Evolutionary conservation across 2,888 invertebrate species (phyloP).

Genomic region (Panzeria rudis): DNA sequence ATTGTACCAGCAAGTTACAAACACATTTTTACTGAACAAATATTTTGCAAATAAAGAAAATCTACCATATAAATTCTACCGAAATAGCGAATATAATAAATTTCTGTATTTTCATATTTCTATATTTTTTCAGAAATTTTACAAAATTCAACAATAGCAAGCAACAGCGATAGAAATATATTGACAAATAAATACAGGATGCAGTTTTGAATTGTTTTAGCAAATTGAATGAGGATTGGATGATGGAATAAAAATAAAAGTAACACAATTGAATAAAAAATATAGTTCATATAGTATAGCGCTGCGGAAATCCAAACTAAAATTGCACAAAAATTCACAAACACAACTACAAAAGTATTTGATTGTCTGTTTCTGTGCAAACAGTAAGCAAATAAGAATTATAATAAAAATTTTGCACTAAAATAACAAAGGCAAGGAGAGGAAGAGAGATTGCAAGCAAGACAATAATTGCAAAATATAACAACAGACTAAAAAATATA

Average conservation of each 20-base stretch:
- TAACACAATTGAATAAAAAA: constrained; percentile 44
- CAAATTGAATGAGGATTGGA: constrained; percentile 67
- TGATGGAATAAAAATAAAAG: constrained; percentile 37
- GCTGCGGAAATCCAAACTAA: constrained; percentile 58
- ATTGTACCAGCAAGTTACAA: too few relatives aligned
- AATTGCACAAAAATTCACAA: constrained; percentile 46
- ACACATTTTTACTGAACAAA: too few relatives aligned
- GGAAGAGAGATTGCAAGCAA: not conserved
- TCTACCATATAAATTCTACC: too few relatives aligned
- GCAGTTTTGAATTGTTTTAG: constrained; percentile 67
- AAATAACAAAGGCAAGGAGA: constrained; percentile 58
- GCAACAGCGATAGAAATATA: constrained; percentile 29
- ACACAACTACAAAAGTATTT: not conserved
- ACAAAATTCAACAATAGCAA: constrained; percentile 50
- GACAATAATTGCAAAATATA: constrained; percentile 4
- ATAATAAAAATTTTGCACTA: constrained; percentile 59
- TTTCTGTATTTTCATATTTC: not conserved
- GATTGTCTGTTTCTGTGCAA: not conserved
- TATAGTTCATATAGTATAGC: constrained; percentile 16
- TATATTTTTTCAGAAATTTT: constrained; percentile 37
- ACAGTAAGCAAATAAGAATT: constrained; percentile 62
- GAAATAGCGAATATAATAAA: too few relatives aligned
- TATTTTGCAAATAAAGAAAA: too few relatives aligned
- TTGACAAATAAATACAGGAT: constrained; percentile 69
- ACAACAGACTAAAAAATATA: constrained; percentile 19